A percentile compares a stretch with the other conserved stretches of the same genome.
Conservation (phyloP, 2,113 vertebrate species). For the Rousettus leschenaultii region DNA sequence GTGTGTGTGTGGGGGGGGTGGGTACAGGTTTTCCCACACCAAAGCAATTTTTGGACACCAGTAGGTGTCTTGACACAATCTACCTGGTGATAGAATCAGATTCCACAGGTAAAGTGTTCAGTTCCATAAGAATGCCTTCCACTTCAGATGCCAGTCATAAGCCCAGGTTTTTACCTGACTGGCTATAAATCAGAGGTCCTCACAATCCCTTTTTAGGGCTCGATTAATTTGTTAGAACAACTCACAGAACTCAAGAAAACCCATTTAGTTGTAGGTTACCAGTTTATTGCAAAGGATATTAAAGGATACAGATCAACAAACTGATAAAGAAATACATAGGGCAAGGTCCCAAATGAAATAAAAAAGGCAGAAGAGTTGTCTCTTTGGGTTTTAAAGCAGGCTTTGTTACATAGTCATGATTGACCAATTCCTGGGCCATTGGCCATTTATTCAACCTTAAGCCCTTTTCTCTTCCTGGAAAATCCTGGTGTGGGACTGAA, state of each 20-base stretch:
- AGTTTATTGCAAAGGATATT: background rate
- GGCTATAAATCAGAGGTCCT: background rate
- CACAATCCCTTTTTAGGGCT: background rate
- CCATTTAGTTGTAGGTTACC: background rate
- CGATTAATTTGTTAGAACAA: background rate
- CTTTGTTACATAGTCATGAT: background rate
- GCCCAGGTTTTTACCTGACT: background rate
- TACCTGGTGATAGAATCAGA: background rate
- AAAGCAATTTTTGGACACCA: background rate
- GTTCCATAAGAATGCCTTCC: background rate
- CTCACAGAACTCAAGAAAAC: background rate
- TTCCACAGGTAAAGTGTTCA: background rate
- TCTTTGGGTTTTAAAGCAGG: background rate
- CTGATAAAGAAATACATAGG: background rate
- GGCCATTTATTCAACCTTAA: background rate
- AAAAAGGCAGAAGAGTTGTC: background rate
- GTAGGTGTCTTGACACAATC: background rate
- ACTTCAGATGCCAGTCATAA: background rate
- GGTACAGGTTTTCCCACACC: background rate
- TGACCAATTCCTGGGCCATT: background rate
- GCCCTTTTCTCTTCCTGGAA: background rate
- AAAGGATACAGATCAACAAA: background rate
- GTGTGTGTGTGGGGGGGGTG: too few species aligned
- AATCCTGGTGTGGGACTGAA: background rate
- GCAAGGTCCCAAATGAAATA: background rate